phyloP scores from a whole-genome alignment of 2,888 invertebrate genomes.

The Ariolimax columbianus region DNA sequence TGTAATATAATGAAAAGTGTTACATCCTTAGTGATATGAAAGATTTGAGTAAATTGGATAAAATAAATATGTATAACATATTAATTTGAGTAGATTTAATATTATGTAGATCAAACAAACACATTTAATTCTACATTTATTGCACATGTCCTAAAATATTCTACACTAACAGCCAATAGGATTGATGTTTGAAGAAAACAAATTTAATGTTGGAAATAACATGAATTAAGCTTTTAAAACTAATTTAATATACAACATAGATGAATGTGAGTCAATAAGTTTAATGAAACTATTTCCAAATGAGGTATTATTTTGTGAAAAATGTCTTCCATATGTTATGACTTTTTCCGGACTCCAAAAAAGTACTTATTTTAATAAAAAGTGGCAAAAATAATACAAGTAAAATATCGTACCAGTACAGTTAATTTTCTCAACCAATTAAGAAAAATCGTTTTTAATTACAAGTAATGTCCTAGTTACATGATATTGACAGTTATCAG shows the following conservation, averaged over 20 bases:
- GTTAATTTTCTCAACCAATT: too few species aligned
- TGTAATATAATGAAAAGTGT: background rate
- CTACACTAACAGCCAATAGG: background rate
- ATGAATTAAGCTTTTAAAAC: background rate
- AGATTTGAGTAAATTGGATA: slow-evolving; percentile 1
- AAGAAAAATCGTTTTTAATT: too few species aligned
- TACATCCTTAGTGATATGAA: slow-evolving; percentile 2
- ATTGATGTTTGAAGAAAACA: background rate
- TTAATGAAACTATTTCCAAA: background rate
- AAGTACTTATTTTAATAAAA: background rate
- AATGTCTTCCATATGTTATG: background rate
- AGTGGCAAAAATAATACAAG: too few species aligned
- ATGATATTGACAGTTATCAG: too few species aligned
- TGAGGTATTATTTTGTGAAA: slow-evolving; percentile 9
- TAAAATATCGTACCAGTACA: too few species aligned
- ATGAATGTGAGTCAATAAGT: background rate
- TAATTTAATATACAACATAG: background rate
- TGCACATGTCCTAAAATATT: slow-evolving; percentile 17
- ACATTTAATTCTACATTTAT: background rate
- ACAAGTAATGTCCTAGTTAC: too few species aligned
- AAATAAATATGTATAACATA: slow-evolving; percentile 5
- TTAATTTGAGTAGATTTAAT: slow-evolving; percentile 1
- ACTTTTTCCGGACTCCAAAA: background rate
- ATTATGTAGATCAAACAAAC: background rate
- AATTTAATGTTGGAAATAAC: background rate